Conservation (phyloP, 2,888 invertebrate genomes). For the Sarcophaga subvicina region DNA sequence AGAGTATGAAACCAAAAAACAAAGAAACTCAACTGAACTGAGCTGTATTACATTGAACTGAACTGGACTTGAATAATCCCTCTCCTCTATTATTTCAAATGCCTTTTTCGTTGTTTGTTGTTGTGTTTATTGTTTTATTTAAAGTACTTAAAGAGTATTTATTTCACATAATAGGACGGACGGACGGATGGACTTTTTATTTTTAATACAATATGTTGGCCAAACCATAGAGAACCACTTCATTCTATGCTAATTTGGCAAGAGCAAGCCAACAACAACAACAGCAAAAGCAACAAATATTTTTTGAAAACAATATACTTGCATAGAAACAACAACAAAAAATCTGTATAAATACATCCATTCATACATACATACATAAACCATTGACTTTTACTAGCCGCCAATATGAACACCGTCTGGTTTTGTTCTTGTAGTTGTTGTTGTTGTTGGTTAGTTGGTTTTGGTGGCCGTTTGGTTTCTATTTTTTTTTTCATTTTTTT, state of each 20-base stretch:
- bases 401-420: conserved; percentile 24
- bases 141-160: conserved; percentile 38
- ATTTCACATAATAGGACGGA: conserved; percentile 6
- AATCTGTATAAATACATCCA: background rate
- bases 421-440: conserved; percentile 12
- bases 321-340: background rate
- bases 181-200: background rate
- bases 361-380: background rate
- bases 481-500: background rate
- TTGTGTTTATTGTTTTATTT: conserved; percentile 2
- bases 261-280: conserved; percentile 17
- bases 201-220: background rate
- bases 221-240: conserved; percentile 26
- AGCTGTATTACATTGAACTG: background rate
- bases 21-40: conserved; percentile 23
- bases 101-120: background rate
- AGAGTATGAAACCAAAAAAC: conserved; percentile 40
- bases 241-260: conserved; percentile 49
- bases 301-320: background rate
- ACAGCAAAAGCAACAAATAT: conserved; percentile 4
- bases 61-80: conserved; percentile 1
- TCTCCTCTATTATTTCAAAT: conserved; percentile 25
- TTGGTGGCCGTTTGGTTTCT: background rate
- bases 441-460: background rate
- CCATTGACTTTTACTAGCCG: conserved; percentile 46